Evolutionary conservation across 2,113 vertebrate species (phyloP), one percentile per base, ranked within the genome.

Genomic region (Myotis yumanensis): DNA sequence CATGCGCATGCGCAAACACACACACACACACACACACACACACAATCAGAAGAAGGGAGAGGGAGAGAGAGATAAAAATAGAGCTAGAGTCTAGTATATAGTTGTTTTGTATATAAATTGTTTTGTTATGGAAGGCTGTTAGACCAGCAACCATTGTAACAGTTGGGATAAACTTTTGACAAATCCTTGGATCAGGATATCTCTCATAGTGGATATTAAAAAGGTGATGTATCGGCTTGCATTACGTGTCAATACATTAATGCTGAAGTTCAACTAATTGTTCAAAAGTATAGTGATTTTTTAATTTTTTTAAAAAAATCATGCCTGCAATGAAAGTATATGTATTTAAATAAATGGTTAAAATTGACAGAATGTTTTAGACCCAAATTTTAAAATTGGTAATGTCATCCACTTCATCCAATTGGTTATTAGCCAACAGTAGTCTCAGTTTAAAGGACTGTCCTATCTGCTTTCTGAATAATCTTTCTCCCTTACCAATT

Each of bases 261-360:
- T 16, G 40, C 48, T 37, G 35, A 96, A 79, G 35, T 69, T 86
- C n/a, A 84, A 77, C n/a, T 28, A 69, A 43, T 37, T 35, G 1
- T 62, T 62, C 12, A 30, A 86, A 76, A 73, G 51, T 68, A 92
- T 51, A 93, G 5, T 20, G 9, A 62, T 22, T 59, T 93, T 37
- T 91, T 40, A 37, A 80, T 90, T 77, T n/a, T 82, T 83, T 90
- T 20, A 25, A 92, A 40, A 80, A 88, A 80, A 71, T 30, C 14
- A 40, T 69, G 51, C 76, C 35, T 71, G 1, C 35, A 76, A 14
- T 88, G 28, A 64, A 57, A n/a, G 23, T 76, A 11, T 52, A 22
- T 43, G 4, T 87, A 57, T 85, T 91, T 91, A 81, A 92, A 43
- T 12, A 59, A 75, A 75, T 83, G 12, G 43, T 35, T 90, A 28